phyloP scores from a whole-genome alignment of 2,888 invertebrate genomes.

The Apamea anceps region DNA sequence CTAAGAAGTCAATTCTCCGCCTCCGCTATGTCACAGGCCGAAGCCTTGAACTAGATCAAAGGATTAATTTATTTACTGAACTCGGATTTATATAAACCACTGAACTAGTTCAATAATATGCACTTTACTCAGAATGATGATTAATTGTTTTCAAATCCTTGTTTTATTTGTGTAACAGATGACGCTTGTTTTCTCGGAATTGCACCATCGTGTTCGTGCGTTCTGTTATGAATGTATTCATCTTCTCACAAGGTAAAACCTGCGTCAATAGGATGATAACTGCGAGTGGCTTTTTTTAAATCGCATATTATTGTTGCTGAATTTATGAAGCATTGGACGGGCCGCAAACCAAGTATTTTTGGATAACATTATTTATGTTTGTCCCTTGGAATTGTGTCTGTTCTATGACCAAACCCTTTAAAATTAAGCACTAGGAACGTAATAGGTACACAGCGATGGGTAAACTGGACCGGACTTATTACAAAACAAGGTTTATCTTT shows the following conservation, averaged over 20 bases:
- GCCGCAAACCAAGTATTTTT: neutral
- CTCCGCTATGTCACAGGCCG: neutral
- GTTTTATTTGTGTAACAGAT: conserved; percentile 56
- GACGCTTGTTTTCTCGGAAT: conserved; percentile 55
- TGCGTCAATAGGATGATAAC: conserved; percentile 21
- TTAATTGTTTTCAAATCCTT: conserved; percentile 51
- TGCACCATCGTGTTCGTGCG: conserved; percentile 22
- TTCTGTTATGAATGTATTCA: conserved; percentile 31
- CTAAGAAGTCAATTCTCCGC: neutral
- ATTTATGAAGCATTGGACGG: neutral
- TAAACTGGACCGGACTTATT: neutral
- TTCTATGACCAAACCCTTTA: neutral
- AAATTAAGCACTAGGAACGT: neutral
- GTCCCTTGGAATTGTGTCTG: neutral
- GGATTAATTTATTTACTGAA: neutral
- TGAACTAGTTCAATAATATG: conserved; percentile 33
- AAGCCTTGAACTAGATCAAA: conserved; percentile 6
- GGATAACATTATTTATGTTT: neutral
- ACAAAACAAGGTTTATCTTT: neutral
- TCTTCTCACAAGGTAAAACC: conserved; percentile 41
- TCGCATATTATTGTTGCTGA: neutral
- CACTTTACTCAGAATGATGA: conserved; percentile 40
- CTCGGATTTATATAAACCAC: neutral
- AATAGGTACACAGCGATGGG: neutral
- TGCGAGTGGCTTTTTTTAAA: conserved; percentile 2